phyloP scores from a whole-genome alignment of 2,797 vertebrate genomes.

The Argentina silus region DNA sequence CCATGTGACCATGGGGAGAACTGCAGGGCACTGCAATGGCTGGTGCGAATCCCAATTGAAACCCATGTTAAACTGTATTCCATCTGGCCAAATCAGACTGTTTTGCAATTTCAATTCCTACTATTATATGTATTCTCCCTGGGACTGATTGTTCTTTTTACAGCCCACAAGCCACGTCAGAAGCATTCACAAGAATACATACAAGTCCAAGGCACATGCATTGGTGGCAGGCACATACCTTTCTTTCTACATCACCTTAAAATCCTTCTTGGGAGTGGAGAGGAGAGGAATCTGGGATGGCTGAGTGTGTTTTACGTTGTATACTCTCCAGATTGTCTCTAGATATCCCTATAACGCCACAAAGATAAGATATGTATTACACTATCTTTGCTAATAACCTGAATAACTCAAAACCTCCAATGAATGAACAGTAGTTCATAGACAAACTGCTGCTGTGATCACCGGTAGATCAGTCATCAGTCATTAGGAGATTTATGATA shows the following conservation, averaged over 20 bases:
- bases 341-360: slow-evolving; percentile 52
- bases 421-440: slow-evolving; percentile 29
- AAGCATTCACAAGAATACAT: no score
- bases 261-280: slow-evolving; percentile 22
- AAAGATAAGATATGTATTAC: slow-evolving; percentile 28
- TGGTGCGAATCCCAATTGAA: no score
- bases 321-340: slow-evolving; percentile 29
- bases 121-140: no score
- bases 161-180: no score
- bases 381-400: slow-evolving; percentile 40
- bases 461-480: slow-evolving; percentile 33
- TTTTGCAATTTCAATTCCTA: no score
- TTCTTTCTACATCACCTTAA: slow-evolving; percentile 20
- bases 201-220: no score
- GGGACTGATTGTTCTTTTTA: no score
- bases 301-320: slow-evolving; percentile 23
- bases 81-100: no score
- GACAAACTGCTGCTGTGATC: slow-evolving; percentile 15
- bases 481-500: slow-evolving; percentile 34
- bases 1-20: no score
- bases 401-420: slow-evolving; percentile 42
- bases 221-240: background rate
- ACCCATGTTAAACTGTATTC: no score
- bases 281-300: slow-evolving; percentile 50
- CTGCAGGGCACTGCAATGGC: no score